Base-by-base conservation (phyloP, 2,797 vertebrate species). In the Poeciliopsis paucimaculata region DNA sequence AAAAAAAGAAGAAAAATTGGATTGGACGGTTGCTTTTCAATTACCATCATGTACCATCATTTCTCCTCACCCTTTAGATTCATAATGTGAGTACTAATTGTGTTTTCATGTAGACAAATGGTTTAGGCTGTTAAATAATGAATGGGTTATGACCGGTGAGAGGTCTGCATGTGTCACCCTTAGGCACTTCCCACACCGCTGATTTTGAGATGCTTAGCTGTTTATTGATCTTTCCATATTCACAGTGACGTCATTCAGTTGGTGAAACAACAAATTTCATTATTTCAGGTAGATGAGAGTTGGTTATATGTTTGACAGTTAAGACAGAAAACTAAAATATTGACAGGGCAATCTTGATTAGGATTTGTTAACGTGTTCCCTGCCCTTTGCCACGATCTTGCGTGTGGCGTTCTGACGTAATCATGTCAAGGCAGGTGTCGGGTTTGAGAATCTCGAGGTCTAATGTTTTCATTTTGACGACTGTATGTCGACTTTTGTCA, bases 111-210 rank as follows among this genome's bases (percentile, higher is more conserved):
- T 77, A 73, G 84, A 92, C 92, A 87, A 93, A 94, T 93, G 86
- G 90, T 88, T 92, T 75, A 83, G 68, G 72, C 70, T 84, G 91
- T 89, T 95, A 80, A 95, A 94, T 96, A 92, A 95, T 95, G 89
- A 84, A 95, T 92, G 78, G 64, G 70, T 91, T 89, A 92, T 91
- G 64, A 88, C 89, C 86, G 85, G 84, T 81, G 87, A 92, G 86
- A 92, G 86, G 73, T 0, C 62, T 83, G 86, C 78, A 86, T 82
- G 79, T 80, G 72, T 82, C 46, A 34, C 86, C 90, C 82, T 72
- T 43, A 18, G 83, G 90, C 81, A 86, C 72, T 91, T 92, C 90
- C 89, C 83, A 90, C 8, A 47, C 84, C 86, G 45, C 78, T 87
- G 78, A 83, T 90, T 91, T 89, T 82, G 81, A 60, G 83, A 79